Percentiles rank a stretch among this genome's conserved stretches.
Evolutionary conservation across 2,888 invertebrate species (phyloP).

Genomic region (Aquatica leii): DNA sequence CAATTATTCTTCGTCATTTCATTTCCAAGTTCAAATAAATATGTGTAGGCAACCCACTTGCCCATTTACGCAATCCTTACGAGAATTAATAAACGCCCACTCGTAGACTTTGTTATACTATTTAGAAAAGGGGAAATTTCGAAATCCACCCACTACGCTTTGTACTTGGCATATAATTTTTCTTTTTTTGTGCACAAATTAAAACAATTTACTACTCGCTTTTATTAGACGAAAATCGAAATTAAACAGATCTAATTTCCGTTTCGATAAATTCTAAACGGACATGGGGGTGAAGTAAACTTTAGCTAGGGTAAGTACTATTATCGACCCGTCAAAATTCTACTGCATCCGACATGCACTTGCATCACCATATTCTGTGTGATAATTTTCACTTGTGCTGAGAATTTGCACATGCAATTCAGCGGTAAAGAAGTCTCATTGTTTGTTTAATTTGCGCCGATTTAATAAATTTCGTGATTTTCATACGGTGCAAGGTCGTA

Average conservation of each 20-base stretch:
- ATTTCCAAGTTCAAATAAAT: too few species aligned
- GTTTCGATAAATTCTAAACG: constrained; percentile 22
- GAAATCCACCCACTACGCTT: neutral
- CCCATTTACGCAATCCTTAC: too few species aligned
- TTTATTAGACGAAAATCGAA: constrained; percentile 11
- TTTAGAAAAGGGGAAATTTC: too few species aligned
- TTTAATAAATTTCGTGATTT: neutral
- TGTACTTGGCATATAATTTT: neutral
- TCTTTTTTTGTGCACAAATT: neutral
- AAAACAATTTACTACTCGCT: neutral
- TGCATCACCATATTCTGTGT: constrained; percentile 1
- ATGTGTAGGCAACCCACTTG: too few species aligned
- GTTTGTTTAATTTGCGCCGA: neutral
- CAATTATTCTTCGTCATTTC: neutral
- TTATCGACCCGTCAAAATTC: constrained; percentile 20
- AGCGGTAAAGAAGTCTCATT: too few species aligned
- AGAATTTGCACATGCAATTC: too few species aligned
- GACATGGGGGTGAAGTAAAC: constrained; percentile 14
- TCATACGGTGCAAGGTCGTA: neutral
- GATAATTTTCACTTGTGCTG: too few species aligned
- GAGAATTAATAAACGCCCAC: too few species aligned
- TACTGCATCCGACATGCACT: constrained; percentile 21
- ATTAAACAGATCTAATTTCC: constrained; percentile 16
- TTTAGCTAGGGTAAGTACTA: constrained; percentile 5
- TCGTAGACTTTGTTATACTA: too few species aligned